A percentile compares a stretch with the other conserved stretches of the same genome.
Conservation (phyloP, 2,888 invertebrate genomes). For the Endotricha flammealis region DNA sequence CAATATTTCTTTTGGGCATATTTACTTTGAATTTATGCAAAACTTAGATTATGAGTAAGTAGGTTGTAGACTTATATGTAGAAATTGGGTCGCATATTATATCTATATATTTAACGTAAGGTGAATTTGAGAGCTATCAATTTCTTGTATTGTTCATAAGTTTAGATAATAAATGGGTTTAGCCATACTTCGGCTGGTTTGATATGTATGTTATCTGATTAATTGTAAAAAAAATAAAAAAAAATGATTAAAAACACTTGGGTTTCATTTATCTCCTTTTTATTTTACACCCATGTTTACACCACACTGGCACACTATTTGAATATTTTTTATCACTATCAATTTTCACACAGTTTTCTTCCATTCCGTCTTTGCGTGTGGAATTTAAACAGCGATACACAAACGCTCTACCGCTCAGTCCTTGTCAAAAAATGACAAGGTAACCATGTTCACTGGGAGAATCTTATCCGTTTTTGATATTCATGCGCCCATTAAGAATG, state of each 20-base stretch:
- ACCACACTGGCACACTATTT: too few species aligned
- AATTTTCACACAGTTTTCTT: too few species aligned
- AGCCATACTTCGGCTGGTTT: slow-evolving; percentile 79
- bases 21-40: slow-evolving; percentile 78
- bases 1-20: slow-evolving; percentile 79
- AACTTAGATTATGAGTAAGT: slow-evolving; percentile 76
- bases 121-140: slow-evolving; percentile 78
- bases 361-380: too few species aligned
- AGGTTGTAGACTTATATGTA: slow-evolving; percentile 77
- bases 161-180: slow-evolving; percentile 79
- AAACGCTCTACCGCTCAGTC: too few species aligned
- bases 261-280: slow-evolving; percentile 54
- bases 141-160: slow-evolving; percentile 78
- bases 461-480: too few species aligned
- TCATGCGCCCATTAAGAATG: too few species aligned
- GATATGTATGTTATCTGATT: slow-evolving; percentile 78
- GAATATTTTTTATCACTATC: too few species aligned
- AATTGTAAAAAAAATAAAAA: slow-evolving; percentile 75
- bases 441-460: too few species aligned
- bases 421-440: too few species aligned
- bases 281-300: slow-evolving; percentile 1
- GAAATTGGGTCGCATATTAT: slow-evolving; percentile 75
- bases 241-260: slow-evolving; percentile 52
- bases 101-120: slow-evolving; percentile 74
- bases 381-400: too few species aligned